These are phyloP conservation scores for Dendropsophus ebraccatus DNA, from an alignment of 2,113 vertebrate species.

Conservation along the genomic window DNA sequence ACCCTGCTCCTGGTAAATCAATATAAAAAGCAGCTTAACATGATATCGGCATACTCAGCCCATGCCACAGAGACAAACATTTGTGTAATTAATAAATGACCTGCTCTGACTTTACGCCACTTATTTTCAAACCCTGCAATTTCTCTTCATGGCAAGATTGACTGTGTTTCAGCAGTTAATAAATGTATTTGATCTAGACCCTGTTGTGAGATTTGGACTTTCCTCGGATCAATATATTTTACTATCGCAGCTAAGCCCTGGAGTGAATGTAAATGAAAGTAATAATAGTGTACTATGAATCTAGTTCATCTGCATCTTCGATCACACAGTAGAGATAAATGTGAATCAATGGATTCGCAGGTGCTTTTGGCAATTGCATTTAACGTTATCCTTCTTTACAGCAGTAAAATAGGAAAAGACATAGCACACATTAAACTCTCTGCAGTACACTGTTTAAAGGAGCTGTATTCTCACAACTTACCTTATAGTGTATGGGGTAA, in stretches of 20 bases:
- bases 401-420: constrained; percentile 22
- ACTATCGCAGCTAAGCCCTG: constrained; percentile 19
- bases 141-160: constrained; percentile 7
- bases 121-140: neutral
- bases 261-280: constrained; percentile 49
- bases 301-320: constrained; percentile 50
- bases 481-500: neutral
- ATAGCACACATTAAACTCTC: neutral
- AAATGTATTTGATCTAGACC: constrained; percentile 46
- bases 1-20: too few species aligned
- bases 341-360: constrained; percentile 44
- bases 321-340: constrained; percentile 48
- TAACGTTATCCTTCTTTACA: constrained; percentile 51
- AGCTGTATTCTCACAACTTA: neutral
- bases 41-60: neutral
- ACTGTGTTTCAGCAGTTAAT: constrained; percentile 42
- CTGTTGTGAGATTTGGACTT: constrained; percentile 31
- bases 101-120: constrained; percentile 11
- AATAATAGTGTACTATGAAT: constrained; percentile 54
- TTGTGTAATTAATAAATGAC: constrained; percentile 12
- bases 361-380: constrained; percentile 45
- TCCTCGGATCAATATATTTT: constrained; percentile 35
- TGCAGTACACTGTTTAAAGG: neutral
- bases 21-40: neutral
- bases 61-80: neutral